Percentiles rank a stretch among this genome's conserved stretches.
phyloP scores from a whole-genome alignment of 2,113 vertebrate species.

The Holacanthus passer region DNA sequence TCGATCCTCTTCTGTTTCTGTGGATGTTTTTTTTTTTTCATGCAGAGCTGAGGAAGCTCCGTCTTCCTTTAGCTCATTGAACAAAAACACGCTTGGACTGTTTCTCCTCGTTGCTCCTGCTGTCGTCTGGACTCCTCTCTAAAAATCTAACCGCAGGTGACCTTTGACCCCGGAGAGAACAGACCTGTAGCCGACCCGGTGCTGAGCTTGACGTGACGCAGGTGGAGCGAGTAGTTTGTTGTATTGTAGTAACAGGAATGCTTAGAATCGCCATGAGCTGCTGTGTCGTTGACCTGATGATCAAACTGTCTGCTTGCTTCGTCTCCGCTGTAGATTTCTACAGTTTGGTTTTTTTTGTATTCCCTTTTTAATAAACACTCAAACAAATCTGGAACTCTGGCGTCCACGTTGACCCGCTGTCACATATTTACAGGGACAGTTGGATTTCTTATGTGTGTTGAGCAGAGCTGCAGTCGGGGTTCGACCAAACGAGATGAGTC shows the following conservation, averaged over 20 bases:
- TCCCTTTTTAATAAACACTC: constrained; percentile 83
- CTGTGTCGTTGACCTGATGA: constrained; percentile 28
- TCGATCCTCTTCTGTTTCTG: neutral
- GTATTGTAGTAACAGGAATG: constrained; percentile 61
- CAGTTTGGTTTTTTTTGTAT: constrained; percentile 76
- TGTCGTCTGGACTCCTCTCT: neutral
- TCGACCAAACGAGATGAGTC: no score
- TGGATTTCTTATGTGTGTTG: no score
- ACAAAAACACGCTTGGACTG: neutral
- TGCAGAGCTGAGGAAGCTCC: no score
- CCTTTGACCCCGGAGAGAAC: constrained; percentile 33
- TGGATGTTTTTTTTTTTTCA: constrained; percentile 21
- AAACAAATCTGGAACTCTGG: neutral
- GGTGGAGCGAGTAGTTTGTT: constrained; percentile 15
- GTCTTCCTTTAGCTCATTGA: neutral
- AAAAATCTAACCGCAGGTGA: neutral
- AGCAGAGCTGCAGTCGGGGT: no score
- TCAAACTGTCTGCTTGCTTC: constrained; percentile 65
- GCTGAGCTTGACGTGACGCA: constrained; percentile 11
- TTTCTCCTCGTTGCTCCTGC: neutral
- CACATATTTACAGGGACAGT: no score
- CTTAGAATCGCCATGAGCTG: no score
- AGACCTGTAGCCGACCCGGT: constrained; percentile 25
- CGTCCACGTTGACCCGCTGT: no score
- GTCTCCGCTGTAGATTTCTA: constrained; percentile 69